Conservation (phyloP, 1,140 invertebrate genomes). For the Laupala kohalensis region DNA sequence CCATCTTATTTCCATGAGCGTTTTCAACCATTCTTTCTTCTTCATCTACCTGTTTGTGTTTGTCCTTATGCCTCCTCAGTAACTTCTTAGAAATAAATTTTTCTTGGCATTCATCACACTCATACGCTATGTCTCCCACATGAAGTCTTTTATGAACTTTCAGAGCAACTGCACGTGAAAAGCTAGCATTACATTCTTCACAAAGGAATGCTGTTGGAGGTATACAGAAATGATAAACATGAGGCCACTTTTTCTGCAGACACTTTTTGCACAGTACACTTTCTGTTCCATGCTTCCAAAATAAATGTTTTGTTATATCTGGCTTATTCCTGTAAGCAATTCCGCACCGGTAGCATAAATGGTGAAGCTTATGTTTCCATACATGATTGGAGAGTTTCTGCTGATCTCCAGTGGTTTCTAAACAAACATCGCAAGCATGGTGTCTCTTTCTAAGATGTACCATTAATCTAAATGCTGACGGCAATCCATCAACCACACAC, state of each 20-base stretch:
- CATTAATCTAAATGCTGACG: conserved; percentile 73
- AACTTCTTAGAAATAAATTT: conserved; percentile 71
- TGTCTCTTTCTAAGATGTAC: conserved; percentile 70
- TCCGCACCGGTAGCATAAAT: conserved; percentile 70
- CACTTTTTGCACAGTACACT: conserved; percentile 72
- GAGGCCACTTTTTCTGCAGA: conserved; percentile 76
- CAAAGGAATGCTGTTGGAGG: conserved; percentile 61
- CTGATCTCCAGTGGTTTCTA: conserved; percentile 64
- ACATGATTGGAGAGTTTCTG: conserved; percentile 67
- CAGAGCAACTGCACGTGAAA: conserved; percentile 58
- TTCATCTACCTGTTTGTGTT: conserved; percentile 28
- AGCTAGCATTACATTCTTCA: conserved; percentile 62
- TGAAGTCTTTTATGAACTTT: conserved; percentile 73
- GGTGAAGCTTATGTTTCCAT: conserved; percentile 76
- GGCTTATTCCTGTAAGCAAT: conserved; percentile 74
- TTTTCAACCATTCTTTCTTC: conserved; percentile 1
- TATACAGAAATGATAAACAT: conserved; percentile 78
- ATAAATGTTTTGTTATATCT: conserved; percentile 73
- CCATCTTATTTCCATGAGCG: background rate
- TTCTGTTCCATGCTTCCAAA: conserved; percentile 83
- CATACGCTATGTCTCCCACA: conserved; percentile 49
- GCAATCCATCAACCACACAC: conserved; percentile 53
- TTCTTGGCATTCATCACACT: conserved; percentile 55
- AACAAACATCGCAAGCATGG: conserved; percentile 69
- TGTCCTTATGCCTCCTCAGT: conserved; percentile 48